These are phyloP conservation scores for Heliornis fulica DNA, from an alignment of 2,113 vertebrate species.

Conservation along the genomic window DNA sequence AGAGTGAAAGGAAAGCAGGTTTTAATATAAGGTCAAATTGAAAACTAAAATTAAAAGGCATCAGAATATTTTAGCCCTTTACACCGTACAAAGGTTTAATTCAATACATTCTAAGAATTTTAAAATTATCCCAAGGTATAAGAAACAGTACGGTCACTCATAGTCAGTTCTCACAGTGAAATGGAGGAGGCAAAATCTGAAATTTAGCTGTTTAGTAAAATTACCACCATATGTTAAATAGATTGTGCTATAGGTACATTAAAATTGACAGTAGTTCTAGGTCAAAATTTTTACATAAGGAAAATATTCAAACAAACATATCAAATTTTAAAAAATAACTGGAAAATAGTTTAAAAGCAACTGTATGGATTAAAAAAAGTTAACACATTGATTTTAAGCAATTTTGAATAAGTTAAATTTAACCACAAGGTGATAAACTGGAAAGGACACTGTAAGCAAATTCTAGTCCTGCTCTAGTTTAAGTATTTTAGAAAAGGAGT, in stretches of 20 bases:
- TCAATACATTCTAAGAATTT: not conserved
- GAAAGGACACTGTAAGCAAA: not conserved
- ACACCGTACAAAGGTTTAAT: not conserved
- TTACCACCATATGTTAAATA: not conserved
- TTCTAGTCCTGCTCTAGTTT: not conserved
- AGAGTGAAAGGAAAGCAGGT: not conserved
- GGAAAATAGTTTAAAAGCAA: not conserved
- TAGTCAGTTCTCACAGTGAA: not conserved
- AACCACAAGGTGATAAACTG: not conserved
- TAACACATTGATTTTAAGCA: not conserved
- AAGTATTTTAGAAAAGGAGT: not conserved
- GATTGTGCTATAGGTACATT: not conserved
- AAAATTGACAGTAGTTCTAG: not conserved
- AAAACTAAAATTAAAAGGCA: not conserved
- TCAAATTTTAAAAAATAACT: not conserved
- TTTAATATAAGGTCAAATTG: not conserved
- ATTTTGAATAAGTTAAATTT: not conserved
- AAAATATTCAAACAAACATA: not conserved
- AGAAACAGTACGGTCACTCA: not conserved
- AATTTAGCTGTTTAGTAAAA: not conserved
- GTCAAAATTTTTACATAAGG: not conserved
- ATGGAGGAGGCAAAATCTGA: not conserved
- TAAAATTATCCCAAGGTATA: not conserved
- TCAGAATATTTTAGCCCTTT: not conserved
- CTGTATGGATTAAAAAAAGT: not conserved